phyloP scores from a whole-genome alignment of 2,113 vertebrate species.

The Crotalus horridus region DNA sequence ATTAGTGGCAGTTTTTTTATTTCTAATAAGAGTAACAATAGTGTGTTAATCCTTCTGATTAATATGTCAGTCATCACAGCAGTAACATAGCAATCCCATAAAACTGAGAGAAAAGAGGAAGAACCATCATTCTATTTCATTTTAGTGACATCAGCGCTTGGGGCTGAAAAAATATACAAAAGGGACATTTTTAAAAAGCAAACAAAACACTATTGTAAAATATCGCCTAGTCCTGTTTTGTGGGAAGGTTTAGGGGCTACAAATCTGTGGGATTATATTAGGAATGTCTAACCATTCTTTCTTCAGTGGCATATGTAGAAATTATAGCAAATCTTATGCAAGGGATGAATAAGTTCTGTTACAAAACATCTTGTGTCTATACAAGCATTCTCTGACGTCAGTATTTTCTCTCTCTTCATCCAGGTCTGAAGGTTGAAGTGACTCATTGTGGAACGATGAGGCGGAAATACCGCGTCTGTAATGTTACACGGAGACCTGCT shows the following conservation, averaged over 20 bases:
- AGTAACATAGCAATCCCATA: not conserved
- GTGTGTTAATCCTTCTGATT: not conserved
- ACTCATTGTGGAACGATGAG: slow-evolving; percentile 99
- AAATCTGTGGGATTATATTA: not conserved
- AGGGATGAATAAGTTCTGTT: not conserved
- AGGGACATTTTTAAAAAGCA: not conserved
- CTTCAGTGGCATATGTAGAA: not conserved
- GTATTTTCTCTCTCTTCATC: slow-evolving; percentile 44
- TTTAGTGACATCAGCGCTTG: not conserved
- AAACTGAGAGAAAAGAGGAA: not conserved
- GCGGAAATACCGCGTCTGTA: slow-evolving; percentile 97
- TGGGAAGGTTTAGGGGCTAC: not conserved
- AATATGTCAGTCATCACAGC: not conserved
- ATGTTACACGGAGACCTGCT: slow-evolving; percentile 93
- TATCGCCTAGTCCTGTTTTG: not conserved
- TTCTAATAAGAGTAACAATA: not conserved
- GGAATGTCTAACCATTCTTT: not conserved
- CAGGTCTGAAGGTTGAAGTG: slow-evolving; percentile 99
- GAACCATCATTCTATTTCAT: not conserved
- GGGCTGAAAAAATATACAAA: not conserved
- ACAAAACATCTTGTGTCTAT: not conserved
- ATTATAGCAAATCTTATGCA: not conserved
- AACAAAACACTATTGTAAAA: not conserved
- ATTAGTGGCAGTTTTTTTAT: not conserved
- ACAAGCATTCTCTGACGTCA: slow-evolving; percentile 19